Base-by-base conservation (phyloP, 2,888 invertebrate species). In the Maniola hyperantus region DNA sequence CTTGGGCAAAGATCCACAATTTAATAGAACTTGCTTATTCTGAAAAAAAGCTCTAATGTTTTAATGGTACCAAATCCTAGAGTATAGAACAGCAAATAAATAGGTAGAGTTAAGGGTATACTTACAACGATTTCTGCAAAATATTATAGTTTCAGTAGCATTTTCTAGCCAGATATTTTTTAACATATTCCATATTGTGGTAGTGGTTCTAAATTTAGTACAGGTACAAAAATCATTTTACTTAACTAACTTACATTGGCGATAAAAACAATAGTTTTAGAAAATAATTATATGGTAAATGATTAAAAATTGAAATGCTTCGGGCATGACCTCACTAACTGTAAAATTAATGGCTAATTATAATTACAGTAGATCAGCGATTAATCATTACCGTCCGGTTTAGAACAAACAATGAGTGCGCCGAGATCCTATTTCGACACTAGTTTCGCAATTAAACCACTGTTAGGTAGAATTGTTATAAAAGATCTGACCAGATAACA, bases 311-410 rank as follows among this genome's bases (percentile, higher is more conserved):
- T 44, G 1, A 59, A 48, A 62, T 53, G 51, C 62, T 53, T 26
- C 42, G 39, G 20, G 42, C 62, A n/a, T 62, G 53, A 62, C 51
- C 62, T 62, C 62, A 39, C 54, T 70, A 72, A 70, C 70, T 69
- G 73, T 72, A 68, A 72, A 73, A 70, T 74, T 72, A 74, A 73
- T 71, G 74, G 77, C 72, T 80, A 83, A 78, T 78, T 71, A 67
- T 80, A 83, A 79, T 78, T 70, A 67, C 72, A 73, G 72, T 74
- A 77, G 76, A 79, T 80, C 66, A 77, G 66, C 74, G 74, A 77
- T 79, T 81, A 83, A 83, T 84, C 82, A 81, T 82, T 80, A 80
- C 76, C 77, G 80, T 83, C 82, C 80, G 79, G 79, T 76, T 78
- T 68, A 73, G 73, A 76, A 72, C 76, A 77, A 83, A 83, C 81